A percentile compares a stretch with the other conserved stretches of the same genome.
phyloP scores from a whole-genome alignment of 1,140 invertebrate genomes.

The Melipona quadrifasciata region DNA sequence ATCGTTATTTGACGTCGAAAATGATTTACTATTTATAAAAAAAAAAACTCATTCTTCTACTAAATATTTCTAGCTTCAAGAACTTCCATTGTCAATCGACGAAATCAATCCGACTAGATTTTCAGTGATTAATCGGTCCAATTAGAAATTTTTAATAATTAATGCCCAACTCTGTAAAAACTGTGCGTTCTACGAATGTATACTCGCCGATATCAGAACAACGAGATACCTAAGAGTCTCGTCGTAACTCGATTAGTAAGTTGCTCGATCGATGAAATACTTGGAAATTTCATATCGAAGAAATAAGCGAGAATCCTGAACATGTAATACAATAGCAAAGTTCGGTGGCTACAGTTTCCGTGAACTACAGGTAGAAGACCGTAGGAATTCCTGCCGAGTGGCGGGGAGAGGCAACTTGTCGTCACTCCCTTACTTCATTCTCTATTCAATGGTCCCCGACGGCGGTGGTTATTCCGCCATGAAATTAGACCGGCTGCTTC shows the following conservation, averaged over 20 bases:
- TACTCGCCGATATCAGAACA: too few species aligned
- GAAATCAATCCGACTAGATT: too few species aligned
- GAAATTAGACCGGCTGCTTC: constrained; percentile 75
- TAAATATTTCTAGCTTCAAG: too few species aligned
- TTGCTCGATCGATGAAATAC: neutral
- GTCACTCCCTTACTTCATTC: constrained; percentile 31
- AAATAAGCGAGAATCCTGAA: neutral
- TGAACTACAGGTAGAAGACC: neutral
- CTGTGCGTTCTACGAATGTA: too few species aligned
- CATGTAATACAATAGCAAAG: neutral
- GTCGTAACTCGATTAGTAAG: neutral
- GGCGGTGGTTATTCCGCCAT: constrained; percentile 68
- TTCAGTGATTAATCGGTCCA: too few species aligned
- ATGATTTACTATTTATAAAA: too few species aligned
- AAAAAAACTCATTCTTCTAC: too few species aligned
- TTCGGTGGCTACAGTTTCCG: neutral
- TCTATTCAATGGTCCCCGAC: constrained; percentile 49
- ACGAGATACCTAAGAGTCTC: too few species aligned
- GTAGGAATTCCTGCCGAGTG: neutral
- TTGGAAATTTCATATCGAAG: neutral
- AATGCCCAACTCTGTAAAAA: too few species aligned
- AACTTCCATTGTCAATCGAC: too few species aligned
- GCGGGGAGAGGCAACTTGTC: constrained; percentile 25
- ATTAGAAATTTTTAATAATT: too few species aligned
- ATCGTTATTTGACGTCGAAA: too few species aligned